These are phyloP conservation scores for Metalampra italica DNA, from an alignment of 2,888 invertebrate species.

Conservation along the genomic window DNA sequence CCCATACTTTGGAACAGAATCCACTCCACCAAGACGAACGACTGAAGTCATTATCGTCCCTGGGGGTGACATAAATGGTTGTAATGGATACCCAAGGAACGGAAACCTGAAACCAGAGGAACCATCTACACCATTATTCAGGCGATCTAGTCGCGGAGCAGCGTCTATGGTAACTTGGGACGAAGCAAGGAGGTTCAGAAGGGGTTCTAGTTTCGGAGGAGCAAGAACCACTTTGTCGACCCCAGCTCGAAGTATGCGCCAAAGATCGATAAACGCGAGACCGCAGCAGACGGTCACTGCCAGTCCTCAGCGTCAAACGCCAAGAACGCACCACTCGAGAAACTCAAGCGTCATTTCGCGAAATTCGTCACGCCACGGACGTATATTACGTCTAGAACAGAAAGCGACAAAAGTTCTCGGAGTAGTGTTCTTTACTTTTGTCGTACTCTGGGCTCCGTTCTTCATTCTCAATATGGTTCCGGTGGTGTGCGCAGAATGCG, in stretches of 20 bases:
- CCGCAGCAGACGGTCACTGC: slow-evolving; percentile 51
- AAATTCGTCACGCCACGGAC: slow-evolving; percentile 89
- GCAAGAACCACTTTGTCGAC: slow-evolving; percentile 80
- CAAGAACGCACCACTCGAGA: slow-evolving; percentile 85
- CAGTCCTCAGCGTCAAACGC: slow-evolving; percentile 69
- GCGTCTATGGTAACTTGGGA: slow-evolving; percentile 90
- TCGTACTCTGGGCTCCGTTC: slow-evolving; percentile 97
- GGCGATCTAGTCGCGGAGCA: slow-evolving; percentile 79
- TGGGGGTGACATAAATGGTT: slow-evolving; percentile 70
- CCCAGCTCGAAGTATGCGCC: slow-evolving; percentile 60
- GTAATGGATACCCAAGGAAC: slow-evolving; percentile 58
- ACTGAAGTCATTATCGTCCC: slow-evolving; percentile 76
- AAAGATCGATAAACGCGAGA: slow-evolving; percentile 50
- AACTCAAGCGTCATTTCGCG: slow-evolving; percentile 90
- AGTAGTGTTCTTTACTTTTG: slow-evolving; percentile 96
- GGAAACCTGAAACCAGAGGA: slow-evolving; percentile 57
- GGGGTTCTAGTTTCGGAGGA: slow-evolving; percentile 85
- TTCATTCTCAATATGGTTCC: slow-evolving; percentile 93
- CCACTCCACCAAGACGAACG: slow-evolving; percentile 70
- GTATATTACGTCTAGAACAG: slow-evolving; percentile 92
- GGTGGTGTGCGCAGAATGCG: slow-evolving; percentile 89
- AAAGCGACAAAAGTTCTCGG: slow-evolving; percentile 98
- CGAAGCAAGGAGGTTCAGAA: slow-evolving; percentile 78
- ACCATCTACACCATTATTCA: slow-evolving; percentile 67
- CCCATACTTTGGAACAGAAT: slow-evolving; percentile 87